Evolutionary conservation across 2,888 invertebrate species (phyloP), one percentile per base, ranked within the genome.

Genomic region (Ellobium chinense): DNA sequence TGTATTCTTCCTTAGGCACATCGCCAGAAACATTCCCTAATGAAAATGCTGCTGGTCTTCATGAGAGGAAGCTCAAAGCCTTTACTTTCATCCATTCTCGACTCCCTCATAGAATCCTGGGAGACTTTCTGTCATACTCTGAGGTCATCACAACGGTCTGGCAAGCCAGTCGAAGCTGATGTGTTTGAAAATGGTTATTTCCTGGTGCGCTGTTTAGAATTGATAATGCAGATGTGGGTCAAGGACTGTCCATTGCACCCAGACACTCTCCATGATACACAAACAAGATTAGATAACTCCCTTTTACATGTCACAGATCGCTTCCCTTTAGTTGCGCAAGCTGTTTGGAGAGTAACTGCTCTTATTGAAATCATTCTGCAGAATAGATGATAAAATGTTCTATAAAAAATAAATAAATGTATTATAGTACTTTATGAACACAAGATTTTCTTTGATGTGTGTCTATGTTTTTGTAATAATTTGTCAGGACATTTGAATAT

Each of bases 121-220:
- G 78, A 78, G n/a, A 29, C 12, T 1, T 78, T 70, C 31, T 78
- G 78, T 34, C 39, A 39, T 1, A 24, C 21, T 9, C 46, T 78
- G n/a, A 37, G 54, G 21, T 21, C 12, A 39, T 60, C 70, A 29
- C 60, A 70, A 39, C 29, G 12, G 4, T 5, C 21, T 21, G n/a
- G 37, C 14, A 46, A 62, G 12, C 39, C 34, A 31, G 18, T 78
- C 1, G 62, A 69, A 24, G 29, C 78, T 5, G 58, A 46, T 24
- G 4, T 69, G 24, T 78, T 31, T 63, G 70, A 78, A 36, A 78
- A 63, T 60, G 60, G 78, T n/a, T 78, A 70, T 46, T 78, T 62
- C 21, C 3, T 70, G 3, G 36, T 78, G 12, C 31, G n/a, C n/a
- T 39, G 60, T 46, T 34, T 78, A 31, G 78, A 78, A 46, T 39